Percentiles rank a stretch among this genome's conserved stretches.
Evolutionary conservation across 37 sponge, comb jelly and placozoan genomes (phyloP).

Genomic region (Theonella swinhoei): DNA sequence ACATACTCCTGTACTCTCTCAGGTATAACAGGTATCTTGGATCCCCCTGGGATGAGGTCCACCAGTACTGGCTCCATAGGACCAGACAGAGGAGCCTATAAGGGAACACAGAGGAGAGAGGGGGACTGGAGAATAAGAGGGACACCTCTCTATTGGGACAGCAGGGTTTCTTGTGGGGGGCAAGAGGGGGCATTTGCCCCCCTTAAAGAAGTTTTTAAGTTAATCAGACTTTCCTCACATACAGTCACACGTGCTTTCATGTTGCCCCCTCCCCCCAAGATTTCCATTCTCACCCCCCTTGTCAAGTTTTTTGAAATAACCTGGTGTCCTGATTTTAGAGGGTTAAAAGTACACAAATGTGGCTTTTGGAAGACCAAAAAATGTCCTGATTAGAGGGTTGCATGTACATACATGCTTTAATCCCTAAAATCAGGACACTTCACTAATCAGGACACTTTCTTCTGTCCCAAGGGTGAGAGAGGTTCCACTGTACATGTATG

Average conservation of each 20-base stretch:
- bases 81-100: slow-evolving; percentile 64
- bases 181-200: too few species aligned
- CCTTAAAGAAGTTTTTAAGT: too few species aligned
- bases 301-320: too few species aligned
- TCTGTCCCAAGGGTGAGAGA: not conserved
- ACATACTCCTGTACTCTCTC: slow-evolving; percentile 87
- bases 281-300: too few species aligned
- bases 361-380: too few species aligned
- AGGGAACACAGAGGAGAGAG: not conserved
- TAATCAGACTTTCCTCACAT: not conserved
- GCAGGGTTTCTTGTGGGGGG: too few species aligned
- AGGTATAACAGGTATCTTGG: slow-evolving; percentile 82
- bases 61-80: slow-evolving; percentile 46
- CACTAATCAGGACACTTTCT: not conserved
- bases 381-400: too few species aligned
- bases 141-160: not conserved
- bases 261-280: too few species aligned
- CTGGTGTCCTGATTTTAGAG: too few species aligned
- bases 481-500: not conserved
- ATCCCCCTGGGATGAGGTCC: slow-evolving; percentile 80
- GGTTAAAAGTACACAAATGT: too few species aligned
- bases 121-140: not conserved
- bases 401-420: not conserved
- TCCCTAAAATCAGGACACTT: not conserved
- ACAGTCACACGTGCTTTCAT: too few species aligned